These are phyloP conservation scores for Sinella curviseta DNA, from an alignment of 1,140 invertebrate genomes.

Conservation along the genomic window DNA sequence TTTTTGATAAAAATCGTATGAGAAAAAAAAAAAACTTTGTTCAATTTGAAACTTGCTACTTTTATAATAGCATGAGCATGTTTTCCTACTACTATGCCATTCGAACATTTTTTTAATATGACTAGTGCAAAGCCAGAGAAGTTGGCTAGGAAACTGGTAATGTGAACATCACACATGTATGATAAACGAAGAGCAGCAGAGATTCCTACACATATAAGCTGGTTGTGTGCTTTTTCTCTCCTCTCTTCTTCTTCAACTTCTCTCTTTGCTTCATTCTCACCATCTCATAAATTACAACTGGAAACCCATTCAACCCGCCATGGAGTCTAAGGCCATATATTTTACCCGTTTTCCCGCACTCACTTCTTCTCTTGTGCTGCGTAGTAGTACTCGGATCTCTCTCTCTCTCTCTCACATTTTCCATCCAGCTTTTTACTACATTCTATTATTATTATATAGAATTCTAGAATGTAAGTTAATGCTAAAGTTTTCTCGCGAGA, in stretches of 20 bases:
- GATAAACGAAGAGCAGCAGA: background rate
- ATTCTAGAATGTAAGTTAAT: background rate
- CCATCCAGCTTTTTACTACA: background rate
- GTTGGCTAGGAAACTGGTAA: too few relatives aligned
- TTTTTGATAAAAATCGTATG: background rate
- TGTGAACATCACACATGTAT: background rate
- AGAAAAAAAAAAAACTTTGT: background rate
- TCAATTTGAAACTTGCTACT: background rate
- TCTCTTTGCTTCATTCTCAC: conserved; percentile 11
- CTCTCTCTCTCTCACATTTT: background rate
- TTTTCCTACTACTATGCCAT: too few relatives aligned
- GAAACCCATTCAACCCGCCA: conserved; percentile 17
- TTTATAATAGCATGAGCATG: too few relatives aligned
- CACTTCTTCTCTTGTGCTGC: background rate
- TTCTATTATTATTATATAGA: conserved; percentile 5
- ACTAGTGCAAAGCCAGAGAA: too few relatives aligned
- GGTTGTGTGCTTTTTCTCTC: background rate
- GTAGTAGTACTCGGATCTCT: background rate
- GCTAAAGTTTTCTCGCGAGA: conserved; percentile 14
- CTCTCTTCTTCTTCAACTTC: too few relatives aligned
- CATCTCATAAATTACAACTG: conserved; percentile 22
- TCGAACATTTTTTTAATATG: too few relatives aligned
- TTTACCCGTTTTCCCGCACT: conserved; percentile 5
- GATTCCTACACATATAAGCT: background rate
- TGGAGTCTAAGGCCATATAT: conserved; percentile 7